These are phyloP conservation scores for Trichopoda pennipes DNA, from an alignment of 2,888 invertebrate species.

Conservation along the genomic window DNA sequence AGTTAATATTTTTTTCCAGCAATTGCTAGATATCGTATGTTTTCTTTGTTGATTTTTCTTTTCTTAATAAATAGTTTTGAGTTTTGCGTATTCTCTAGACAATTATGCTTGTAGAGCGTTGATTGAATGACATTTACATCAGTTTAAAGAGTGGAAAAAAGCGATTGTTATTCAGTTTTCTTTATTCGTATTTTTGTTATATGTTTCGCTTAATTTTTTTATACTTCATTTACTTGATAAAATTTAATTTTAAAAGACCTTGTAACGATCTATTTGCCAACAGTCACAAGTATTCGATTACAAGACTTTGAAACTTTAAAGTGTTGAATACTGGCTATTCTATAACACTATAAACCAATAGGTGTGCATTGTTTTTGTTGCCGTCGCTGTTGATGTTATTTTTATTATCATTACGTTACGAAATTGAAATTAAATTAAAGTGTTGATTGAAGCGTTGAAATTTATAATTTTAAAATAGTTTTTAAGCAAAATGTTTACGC, in stretches of 20 bases:
- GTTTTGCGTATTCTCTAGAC: constrained; percentile 37
- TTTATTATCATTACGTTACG: constrained; percentile 65
- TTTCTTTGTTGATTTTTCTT: not conserved
- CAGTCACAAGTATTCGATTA: constrained; percentile 29
- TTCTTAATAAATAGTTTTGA: constrained; percentile 13
- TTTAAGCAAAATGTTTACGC: constrained; percentile 53
- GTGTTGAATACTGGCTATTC: constrained; percentile 20
- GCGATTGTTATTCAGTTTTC: constrained; percentile 32
- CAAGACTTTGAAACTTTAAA: constrained; percentile 24
- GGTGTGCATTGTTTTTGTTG: not conserved
- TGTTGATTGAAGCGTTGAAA: constrained; percentile 76
- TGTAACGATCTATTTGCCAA: constrained; percentile 17
- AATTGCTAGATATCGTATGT: not conserved
- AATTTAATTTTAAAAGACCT: constrained; percentile 53
- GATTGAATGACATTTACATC: too few species aligned
- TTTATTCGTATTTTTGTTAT: constrained; percentile 27
- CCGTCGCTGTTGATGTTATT: not conserved
- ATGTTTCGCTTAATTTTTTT: not conserved
- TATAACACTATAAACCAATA: not conserved
- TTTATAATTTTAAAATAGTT: constrained; percentile 43
- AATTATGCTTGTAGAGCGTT: constrained; percentile 8
- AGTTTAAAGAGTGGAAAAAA: constrained; percentile 6
- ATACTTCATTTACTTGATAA: constrained; percentile 42
- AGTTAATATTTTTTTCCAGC: not conserved
- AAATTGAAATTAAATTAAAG: constrained; percentile 76